phyloP scores from a whole-genome alignment of 2,113 vertebrate genomes.

The Sigmodon hispidus region DNA sequence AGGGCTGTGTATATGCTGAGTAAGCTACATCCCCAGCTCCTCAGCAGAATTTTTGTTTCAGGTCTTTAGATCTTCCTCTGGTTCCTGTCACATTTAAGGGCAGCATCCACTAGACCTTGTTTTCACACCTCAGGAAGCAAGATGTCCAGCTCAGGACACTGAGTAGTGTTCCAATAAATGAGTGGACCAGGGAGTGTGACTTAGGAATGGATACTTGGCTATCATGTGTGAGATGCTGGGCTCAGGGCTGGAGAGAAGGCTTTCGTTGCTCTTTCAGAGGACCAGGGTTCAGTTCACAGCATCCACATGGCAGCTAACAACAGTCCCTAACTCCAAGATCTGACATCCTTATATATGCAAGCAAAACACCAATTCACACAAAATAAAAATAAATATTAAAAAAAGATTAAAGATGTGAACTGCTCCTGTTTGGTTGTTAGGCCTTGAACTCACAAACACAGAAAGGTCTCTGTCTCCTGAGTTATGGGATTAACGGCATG shows the following conservation, averaged over 20 bases:
- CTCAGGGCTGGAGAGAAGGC: not conserved
- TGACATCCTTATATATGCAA: too few relatives aligned
- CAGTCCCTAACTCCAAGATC: not conserved
- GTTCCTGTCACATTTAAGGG: not conserved
- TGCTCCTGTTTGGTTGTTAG: too few relatives aligned
- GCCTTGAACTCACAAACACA: too few relatives aligned
- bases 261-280: not conserved
- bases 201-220: not conserved
- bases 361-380: too few relatives aligned
- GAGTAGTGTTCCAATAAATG: not conserved
- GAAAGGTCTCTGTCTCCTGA: too few relatives aligned
- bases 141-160: not conserved
- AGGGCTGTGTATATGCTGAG: not conserved
- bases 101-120: not conserved
- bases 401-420: too few relatives aligned
- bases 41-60: not conserved
- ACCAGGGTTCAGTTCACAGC: not conserved
- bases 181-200: not conserved
- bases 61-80: not conserved
- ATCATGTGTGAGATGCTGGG: not conserved
- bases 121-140: not conserved
- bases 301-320: not conserved
- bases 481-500: too few relatives aligned
- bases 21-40: not conserved
- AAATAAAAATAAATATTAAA: too few relatives aligned